These are phyloP conservation scores for Cheirogaleus medius DNA, from an alignment of 2,113 vertebrate species.

Conservation along the genomic window DNA sequence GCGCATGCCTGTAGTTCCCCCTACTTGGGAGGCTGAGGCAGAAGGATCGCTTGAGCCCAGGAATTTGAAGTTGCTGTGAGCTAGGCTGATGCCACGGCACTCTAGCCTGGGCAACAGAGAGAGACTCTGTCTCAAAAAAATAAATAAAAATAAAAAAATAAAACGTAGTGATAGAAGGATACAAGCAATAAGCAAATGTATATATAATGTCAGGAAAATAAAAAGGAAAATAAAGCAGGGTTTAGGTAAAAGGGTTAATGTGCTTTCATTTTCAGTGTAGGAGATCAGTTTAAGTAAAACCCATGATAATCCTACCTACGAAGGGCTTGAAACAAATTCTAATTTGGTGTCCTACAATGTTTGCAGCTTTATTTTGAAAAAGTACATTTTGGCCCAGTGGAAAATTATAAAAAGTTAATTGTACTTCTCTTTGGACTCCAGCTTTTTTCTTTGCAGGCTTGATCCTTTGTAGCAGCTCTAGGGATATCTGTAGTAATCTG, in stretches of 20 bases:
- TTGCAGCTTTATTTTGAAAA: constrained; percentile 8
- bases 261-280: not conserved
- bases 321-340: not conserved
- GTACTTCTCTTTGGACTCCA: not conserved
- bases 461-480: not conserved
- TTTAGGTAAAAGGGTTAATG: not conserved
- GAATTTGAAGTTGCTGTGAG: no score
- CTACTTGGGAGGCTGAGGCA: no score
- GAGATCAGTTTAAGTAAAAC: not conserved
- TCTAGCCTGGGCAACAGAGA: no score
- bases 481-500: not conserved
- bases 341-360: not conserved
- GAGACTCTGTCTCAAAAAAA: no score
- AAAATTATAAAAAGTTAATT: not conserved
- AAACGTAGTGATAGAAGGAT: not conserved
- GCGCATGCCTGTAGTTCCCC: no score
- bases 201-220: not conserved
- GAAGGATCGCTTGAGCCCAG: no score
- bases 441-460: constrained; percentile 15
- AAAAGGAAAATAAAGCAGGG: not conserved
- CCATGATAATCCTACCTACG: not conserved
- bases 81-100: no score
- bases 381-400: not conserved
- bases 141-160: no score
- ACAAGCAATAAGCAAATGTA: not conserved